Base-by-base conservation (phyloP, 30 jellyfish, hydroid and myxozoan genomes). In the Aurelia coerulea region DNA sequence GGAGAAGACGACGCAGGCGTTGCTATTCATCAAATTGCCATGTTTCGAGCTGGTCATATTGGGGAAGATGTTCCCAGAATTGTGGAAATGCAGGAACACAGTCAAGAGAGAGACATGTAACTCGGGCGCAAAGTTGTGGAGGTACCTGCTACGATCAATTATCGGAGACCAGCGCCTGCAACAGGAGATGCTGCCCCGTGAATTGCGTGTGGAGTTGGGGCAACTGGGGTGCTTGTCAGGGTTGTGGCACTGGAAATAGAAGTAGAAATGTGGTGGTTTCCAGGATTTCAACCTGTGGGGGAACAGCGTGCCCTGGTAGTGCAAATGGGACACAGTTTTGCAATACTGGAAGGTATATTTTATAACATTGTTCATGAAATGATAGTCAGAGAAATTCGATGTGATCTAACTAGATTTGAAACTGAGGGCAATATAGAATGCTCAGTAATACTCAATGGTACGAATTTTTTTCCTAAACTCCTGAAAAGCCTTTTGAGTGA, bases 131-230 rank as follows among this genome's bases (percentile, higher is more conserved):
- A 16, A 68, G 78, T 18, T 75, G 90, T 68, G 96, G 96, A 2
- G 96, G 96, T 13, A 65, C 81, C 15, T 77, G 86, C 70, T 78
- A 67, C 65, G 29, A 23, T 23, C 86, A 62, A n/a, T 60, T 87
- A 19, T 14, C 79, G 6, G 90, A 87, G 52, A 33, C 54, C 14
- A 53, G 86, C 46, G 81, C 80, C 23, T 90, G 97, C 67, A 90
- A 90, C 67, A 64, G 97, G n/a, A 64, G 29, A 18, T 90, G 97
- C 78, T 90, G 97, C 73, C 97, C 97, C 33, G 86, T 78, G 15
- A 67, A 7, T 46, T 46, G 56, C 8, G 56, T 9, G 14, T 46
- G 56, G 56, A 46, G 56, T 6, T 46, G 56, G 95, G 62, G 89
- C 4, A 63, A 86, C 65, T 91, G 97, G 97, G 90, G 97, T 79